Percentiles rank a stretch among this genome's conserved stretches.
Conservation (phyloP, 2,113 vertebrate species). For the Gadus macrocephalus region DNA sequence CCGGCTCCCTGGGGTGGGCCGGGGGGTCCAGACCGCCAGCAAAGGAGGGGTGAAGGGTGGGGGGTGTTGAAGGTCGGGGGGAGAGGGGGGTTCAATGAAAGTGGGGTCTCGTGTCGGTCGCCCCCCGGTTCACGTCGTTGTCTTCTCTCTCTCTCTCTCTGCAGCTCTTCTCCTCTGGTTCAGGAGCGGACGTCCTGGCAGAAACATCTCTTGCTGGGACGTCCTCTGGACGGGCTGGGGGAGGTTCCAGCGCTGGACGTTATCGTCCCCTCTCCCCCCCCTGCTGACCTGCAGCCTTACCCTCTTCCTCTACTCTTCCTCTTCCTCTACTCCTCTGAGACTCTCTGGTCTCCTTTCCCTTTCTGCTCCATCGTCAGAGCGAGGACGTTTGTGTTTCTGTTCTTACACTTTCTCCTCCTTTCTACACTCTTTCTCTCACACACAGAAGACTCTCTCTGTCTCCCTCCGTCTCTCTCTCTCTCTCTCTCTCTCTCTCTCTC, state of each 20-base stretch:
- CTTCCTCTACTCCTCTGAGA: background rate
- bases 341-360: background rate
- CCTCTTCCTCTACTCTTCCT: background rate
- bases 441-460: background rate
- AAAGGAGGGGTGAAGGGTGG: slow-evolving; percentile 62
- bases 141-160: slow-evolving; percentile 18
- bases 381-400: no score
- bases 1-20: slow-evolving; percentile 69
- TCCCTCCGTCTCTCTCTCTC: background rate
- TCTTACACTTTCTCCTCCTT: background rate
- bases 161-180: background rate
- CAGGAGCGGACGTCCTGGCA: no score
- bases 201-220: background rate
- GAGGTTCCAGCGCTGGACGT: no score
- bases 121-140: no score
- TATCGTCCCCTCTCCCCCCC: no score
- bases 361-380: background rate
- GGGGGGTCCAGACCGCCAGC: slow-evolving; percentile 67
- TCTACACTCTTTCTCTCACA: background rate
- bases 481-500: background rate
- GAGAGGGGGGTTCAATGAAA: no score
- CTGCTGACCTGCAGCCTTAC: background rate
- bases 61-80: no score
- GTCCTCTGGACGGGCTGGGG: background rate
- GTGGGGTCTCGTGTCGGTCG: no score